Evolutionary conservation across 1,140 invertebrate species (phyloP).

Genomic region (Sarcophaga bullata): DNA sequence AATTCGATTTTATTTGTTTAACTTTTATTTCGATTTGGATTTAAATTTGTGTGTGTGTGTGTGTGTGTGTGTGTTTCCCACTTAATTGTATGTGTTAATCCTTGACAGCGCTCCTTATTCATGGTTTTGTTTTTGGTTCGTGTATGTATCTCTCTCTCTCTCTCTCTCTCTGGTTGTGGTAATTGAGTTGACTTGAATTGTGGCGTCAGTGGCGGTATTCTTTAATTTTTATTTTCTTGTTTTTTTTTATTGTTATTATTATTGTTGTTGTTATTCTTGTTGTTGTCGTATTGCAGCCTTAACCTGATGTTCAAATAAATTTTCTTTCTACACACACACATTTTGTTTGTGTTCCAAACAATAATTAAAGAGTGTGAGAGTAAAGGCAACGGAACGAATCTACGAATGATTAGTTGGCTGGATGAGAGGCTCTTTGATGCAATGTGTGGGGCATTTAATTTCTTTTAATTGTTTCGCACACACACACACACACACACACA

Average conservation of each 20-base stretch:
- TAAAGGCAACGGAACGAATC: too few relatives aligned
- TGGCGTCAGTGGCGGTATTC: slow-evolving; percentile 44
- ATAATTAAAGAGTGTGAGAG: slow-evolving; percentile 11
- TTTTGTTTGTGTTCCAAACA: slow-evolving; percentile 20
- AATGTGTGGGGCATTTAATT: slow-evolving; percentile 64
- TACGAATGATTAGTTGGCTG: background rate
- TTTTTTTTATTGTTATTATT: background rate
- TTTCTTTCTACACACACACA: background rate
- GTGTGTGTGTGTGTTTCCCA: background rate
- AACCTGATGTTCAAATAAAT: background rate
- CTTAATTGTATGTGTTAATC: slow-evolving; percentile 40
- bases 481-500: too few relatives aligned
- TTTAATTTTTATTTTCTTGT: background rate
- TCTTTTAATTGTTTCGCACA: slow-evolving; percentile 43
- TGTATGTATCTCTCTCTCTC: background rate
- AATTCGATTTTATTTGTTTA: background rate
- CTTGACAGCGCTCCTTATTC: slow-evolving; percentile 29
- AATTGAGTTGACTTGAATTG: slow-evolving; percentile 46
- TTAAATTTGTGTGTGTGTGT: background rate
- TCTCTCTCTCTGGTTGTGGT: slow-evolving; percentile 14
- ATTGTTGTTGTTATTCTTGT: slow-evolving; percentile 17
- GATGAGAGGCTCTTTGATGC: slow-evolving; percentile 26
- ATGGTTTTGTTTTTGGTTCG: background rate
- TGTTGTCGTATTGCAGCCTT: background rate
- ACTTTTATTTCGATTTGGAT: slow-evolving; percentile 12